Base-by-base conservation (phyloP, 1,140 invertebrate species). In the Plectrocnemia conspersa region DNA sequence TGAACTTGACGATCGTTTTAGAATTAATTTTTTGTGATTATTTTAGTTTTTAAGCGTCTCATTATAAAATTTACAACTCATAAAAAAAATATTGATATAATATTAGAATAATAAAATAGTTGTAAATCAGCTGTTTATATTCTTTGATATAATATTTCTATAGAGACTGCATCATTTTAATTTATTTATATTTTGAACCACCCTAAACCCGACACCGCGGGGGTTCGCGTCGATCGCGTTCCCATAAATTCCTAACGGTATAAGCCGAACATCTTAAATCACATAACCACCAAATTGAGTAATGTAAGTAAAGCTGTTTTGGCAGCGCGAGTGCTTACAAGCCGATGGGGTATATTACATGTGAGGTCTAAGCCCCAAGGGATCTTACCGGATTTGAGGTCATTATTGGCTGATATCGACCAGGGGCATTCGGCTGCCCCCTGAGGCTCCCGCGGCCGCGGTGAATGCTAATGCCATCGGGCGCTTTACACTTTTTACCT, bases 371-470 rank as follows among this genome's bases (percentile, higher is more conserved):
- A 33, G 22, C 44, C 32, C 19, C 38, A 9, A 3, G 27, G 25
- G 49, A 38, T 50, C 56, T 58, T 58, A 58, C 50, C 56, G 50
- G 56, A 58, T 58, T 58, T 58, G 27, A 29, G 50, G 56, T 58
- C 56, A 54, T 54, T 58, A 58, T 58, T 58, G 42, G 36, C 50
- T 32, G 56, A 42, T 53, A 53, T 58, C 50, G 56, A 52, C 56
- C 56, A n/a, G n/a, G n/a, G n/a, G n/a, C n/a, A n/a, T n/a, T n/a
- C n/a, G n/a, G 49, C 52, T 24, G 42, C 44, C 40, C 15, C 49
- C 3, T 53, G 45, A 24, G 46, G 48, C 56, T 24, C n/a, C 23
- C 56, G 19, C 36, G 33, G 54, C 38, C 45, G 38, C 48, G 38
- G 15, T n/a, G 56, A 48, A 54, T 54, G 52, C 56, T 58, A 58